Evolutionary conservation across 2,113 vertebrate genomes (phyloP).

Genomic region (Fregata magnificens): DNA sequence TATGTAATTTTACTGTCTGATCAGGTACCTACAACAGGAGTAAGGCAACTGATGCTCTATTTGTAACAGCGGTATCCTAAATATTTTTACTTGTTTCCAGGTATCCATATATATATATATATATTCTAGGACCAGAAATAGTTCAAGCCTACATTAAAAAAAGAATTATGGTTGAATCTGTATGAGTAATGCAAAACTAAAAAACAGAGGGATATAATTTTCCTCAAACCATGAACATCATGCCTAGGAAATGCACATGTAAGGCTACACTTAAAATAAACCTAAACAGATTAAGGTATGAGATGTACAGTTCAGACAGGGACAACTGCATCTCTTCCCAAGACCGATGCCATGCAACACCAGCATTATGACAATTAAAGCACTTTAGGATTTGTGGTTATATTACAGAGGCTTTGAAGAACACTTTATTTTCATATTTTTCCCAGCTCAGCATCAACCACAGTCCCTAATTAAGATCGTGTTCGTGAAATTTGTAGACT

Average conservation of each 20-base stretch:
- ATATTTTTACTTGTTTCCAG: not conserved
- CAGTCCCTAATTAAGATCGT: not conserved
- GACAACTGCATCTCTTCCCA: not conserved
- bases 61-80: not conserved
- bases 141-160: not conserved
- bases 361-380: not conserved
- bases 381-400: not conserved
- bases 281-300: not conserved
- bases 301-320: not conserved
- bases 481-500: not conserved
- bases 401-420: not conserved
- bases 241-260: not conserved
- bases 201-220: not conserved
- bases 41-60: not conserved
- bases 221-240: not conserved
- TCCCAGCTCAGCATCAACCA: not conserved
- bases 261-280: not conserved
- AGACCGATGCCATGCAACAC: not conserved
- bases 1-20: not conserved
- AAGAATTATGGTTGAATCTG: not conserved
- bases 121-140: not conserved
- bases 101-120: no score
- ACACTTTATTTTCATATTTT: not conserved
- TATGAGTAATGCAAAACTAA: not conserved
- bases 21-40: not conserved